Conservation (phyloP, 2,113 vertebrate genomes). For the Dinomys branickii region DNA sequence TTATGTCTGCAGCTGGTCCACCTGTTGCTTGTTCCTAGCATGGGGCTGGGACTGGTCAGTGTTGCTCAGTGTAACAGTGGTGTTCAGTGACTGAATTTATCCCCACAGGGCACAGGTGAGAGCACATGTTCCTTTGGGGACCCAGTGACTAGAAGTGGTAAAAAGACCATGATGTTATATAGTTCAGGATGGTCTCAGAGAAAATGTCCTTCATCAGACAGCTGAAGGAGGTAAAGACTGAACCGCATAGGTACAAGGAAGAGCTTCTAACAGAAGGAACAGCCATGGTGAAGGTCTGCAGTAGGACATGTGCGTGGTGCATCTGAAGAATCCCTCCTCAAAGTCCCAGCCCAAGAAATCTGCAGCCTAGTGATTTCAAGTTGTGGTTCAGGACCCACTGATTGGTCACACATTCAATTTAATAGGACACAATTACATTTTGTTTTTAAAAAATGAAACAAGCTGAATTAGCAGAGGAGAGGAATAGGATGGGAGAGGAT, state of each 20-base stretch:
- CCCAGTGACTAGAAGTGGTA: too few relatives aligned
- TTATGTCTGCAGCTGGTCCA: neutral
- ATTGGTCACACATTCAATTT: neutral
- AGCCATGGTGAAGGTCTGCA: neutral
- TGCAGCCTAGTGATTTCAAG: neutral
- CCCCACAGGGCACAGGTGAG: neutral
- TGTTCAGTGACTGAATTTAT: neutral
- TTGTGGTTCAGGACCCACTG: neutral
- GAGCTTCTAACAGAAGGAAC: fast-evolving
- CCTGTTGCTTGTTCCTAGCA: neutral
- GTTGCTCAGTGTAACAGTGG: neutral
- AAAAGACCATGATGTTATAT: neutral
- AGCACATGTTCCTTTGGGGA: neutral
- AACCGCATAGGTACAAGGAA: neutral
- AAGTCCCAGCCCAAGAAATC: neutral
- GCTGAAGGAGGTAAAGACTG: neutral
- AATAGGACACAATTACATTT: neutral
- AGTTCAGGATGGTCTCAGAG: neutral
- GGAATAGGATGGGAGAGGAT: too few relatives aligned
- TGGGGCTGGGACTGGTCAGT: neutral
- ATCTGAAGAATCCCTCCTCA: neutral
- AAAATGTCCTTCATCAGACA: neutral
- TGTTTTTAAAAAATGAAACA: neutral
- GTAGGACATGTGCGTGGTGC: neutral
- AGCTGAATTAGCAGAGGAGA: neutral